Evolutionary conservation across 2,797 vertebrate species (phyloP), one percentile per base, ranked within the genome.

Genomic region (Pyrocephalus nanus): DNA sequence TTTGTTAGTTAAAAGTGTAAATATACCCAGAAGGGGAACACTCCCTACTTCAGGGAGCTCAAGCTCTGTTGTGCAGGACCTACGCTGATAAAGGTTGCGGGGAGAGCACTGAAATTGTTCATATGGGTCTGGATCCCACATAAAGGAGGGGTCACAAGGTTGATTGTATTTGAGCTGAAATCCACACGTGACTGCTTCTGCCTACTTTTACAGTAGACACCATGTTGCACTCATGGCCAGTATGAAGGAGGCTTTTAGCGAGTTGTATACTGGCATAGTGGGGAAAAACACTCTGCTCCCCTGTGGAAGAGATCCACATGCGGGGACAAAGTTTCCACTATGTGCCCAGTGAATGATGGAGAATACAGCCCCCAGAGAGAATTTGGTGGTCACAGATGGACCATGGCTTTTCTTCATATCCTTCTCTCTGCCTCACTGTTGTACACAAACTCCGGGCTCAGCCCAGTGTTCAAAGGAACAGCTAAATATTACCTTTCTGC

Each of bases 401-500:
- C 5, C 8, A 27, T 2, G 20, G 38, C 18, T 86, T 86, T 82
- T 40, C 21, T 86, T 38, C 40, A 48, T 11, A 14, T 79, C 29
- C 38, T 87, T 36, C 48, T 74, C 34, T 71, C 48, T 89, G 45
- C 38, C 45, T 40, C 16, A 8, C 5, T 70, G 13, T 3, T 54
- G 27, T 19, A 77, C 25, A 47, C 17, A 79, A 89, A 42, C 17
- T 11, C 50, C 1, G 2, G 43, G 25, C 32, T 53, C 30, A 90
- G 57, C 11, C 12, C 25, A 43, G 43, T 62, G 64, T 80, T 72
- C 38, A 54, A 45, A 84, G 70, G 67, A 86, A 86, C 11, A 62
- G 53, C 40, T 53, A 70, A 95, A 92, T 62, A 76, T 51, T 90
- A 75, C 54, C 29, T 87, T 82, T 80, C 62, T 92, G 9, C 58